Conservation (phyloP, 2,113 vertebrate species). For the Austrofundulus limnaeus region DNA sequence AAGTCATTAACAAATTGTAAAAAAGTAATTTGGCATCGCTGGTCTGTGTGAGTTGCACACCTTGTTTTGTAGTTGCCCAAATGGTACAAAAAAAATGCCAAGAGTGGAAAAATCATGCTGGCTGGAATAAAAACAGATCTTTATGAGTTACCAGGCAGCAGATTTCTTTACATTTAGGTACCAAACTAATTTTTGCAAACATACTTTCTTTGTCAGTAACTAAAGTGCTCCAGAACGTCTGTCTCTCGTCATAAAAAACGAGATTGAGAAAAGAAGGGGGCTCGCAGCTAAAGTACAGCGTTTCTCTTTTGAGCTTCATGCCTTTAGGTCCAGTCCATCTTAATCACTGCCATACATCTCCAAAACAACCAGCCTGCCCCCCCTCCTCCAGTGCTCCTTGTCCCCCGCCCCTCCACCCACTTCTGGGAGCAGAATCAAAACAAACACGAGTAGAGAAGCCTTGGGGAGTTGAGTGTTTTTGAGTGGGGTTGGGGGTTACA, state of each 20-base stretch:
- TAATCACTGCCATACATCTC: constrained; percentile 50
- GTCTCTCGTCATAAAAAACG: too few species aligned
- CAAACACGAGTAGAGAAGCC: constrained; percentile 72
- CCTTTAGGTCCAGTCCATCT: too few species aligned
- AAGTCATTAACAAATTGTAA: constrained; percentile 45
- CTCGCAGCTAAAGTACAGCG: too few species aligned
- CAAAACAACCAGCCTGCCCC: constrained; percentile 25
- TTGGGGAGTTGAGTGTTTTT: constrained; percentile 51
- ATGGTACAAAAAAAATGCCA: neutral
- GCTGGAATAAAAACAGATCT: neutral
- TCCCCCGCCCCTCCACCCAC: constrained; percentile 33
- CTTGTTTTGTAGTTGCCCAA: constrained; percentile 27
- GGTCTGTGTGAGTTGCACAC: constrained; percentile 20
- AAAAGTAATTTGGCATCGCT: constrained; percentile 19
- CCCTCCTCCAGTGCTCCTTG: constrained; percentile 2
- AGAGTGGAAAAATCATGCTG: neutral
- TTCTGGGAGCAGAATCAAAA: constrained; percentile 81
- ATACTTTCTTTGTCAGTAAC: too few species aligned
- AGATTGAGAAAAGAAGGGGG: too few species aligned
- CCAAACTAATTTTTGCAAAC: too few species aligned
- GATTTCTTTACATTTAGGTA: too few species aligned
- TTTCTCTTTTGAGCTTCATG: too few species aligned
- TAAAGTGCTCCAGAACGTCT: too few species aligned
- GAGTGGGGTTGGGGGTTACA: constrained; percentile 51
- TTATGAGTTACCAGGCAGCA: too few species aligned